phyloP scores from a whole-genome alignment of 2,888 invertebrate genomes.

The Cyclophora punctaria region DNA sequence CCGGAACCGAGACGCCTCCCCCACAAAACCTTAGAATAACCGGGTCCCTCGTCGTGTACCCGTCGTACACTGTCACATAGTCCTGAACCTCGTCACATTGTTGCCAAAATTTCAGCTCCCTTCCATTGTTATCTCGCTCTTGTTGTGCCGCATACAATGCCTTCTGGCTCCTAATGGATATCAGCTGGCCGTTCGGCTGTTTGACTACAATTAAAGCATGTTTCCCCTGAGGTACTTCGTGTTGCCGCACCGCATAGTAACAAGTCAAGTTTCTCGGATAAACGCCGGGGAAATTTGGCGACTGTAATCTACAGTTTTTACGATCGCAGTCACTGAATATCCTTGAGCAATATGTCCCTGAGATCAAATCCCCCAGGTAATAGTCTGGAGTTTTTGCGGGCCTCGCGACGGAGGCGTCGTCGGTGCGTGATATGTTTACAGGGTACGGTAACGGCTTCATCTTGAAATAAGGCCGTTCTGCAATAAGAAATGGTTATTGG shows the following conservation, averaged over 20 bases:
- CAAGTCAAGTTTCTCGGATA: constrained; percentile 96
- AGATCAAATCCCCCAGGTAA: constrained; percentile 90
- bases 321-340: constrained; percentile 95
- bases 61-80: constrained; percentile 91
- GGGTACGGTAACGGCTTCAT: constrained; percentile 62
- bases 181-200: constrained; percentile 88
- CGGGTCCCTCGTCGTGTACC: constrained; percentile 90
- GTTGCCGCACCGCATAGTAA: constrained; percentile 91
- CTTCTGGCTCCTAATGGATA: constrained; percentile 87
- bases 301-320: constrained; percentile 91
- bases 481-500: constrained; percentile 42
- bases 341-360: constrained; percentile 93
- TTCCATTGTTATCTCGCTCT: constrained; percentile 74
- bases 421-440: constrained; percentile 66
- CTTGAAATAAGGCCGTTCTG: constrained; percentile 72
- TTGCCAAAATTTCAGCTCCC: constrained; percentile 82
- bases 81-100: constrained; percentile 92
- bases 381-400: constrained; percentile 75
- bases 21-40: constrained; percentile 93
- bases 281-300: constrained; percentile 93
- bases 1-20: constrained; percentile 89
- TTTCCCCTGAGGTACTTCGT: constrained; percentile 89
- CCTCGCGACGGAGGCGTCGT: constrained; percentile 56
- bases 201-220: constrained; percentile 90
- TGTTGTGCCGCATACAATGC: constrained; percentile 77